These are phyloP conservation scores for Sarcophaga subvicina DNA, from an alignment of 2,888 invertebrate genomes.

Conservation along the genomic window DNA sequence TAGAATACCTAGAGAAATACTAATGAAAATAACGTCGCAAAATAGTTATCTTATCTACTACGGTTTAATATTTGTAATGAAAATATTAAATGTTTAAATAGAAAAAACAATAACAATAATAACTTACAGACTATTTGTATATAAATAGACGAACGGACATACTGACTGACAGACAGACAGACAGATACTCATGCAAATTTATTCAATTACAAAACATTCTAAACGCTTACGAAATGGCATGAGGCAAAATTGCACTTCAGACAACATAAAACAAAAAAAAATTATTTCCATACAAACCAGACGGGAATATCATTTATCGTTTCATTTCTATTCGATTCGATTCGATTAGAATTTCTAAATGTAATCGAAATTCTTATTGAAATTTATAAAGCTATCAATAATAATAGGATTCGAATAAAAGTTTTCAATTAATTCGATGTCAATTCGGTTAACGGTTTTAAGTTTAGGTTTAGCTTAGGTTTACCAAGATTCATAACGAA, in stretches of 20 bases:
- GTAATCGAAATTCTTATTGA: background rate
- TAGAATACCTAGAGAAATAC: background rate
- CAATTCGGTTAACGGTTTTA: too few species aligned
- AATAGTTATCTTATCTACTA: conserved; percentile 65
- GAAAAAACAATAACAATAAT: background rate
- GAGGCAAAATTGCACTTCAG: too few species aligned
- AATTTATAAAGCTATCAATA: too few species aligned
- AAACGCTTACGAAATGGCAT: too few species aligned
- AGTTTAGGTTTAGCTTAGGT: too few species aligned
- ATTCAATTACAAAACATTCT: background rate
- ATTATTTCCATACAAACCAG: too few species aligned
- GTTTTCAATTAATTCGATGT: too few species aligned
- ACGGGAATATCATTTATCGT: too few species aligned
- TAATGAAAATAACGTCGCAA: conserved; percentile 61
- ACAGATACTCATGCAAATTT: background rate
- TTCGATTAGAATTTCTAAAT: background rate
- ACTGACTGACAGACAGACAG: background rate
- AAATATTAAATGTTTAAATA: conserved; percentile 1
- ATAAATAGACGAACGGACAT: background rate
- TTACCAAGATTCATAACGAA: too few species aligned
- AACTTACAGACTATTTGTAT: background rate
- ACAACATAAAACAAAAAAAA: too few species aligned
- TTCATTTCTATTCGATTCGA: too few species aligned
- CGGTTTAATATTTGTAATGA: conserved; percentile 22
- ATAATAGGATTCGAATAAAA: too few species aligned